Evolutionary conservation across 2,797 vertebrate species (phyloP), one percentile per base, ranked within the genome.

Genomic region (Lycodopsis pacificus): DNA sequence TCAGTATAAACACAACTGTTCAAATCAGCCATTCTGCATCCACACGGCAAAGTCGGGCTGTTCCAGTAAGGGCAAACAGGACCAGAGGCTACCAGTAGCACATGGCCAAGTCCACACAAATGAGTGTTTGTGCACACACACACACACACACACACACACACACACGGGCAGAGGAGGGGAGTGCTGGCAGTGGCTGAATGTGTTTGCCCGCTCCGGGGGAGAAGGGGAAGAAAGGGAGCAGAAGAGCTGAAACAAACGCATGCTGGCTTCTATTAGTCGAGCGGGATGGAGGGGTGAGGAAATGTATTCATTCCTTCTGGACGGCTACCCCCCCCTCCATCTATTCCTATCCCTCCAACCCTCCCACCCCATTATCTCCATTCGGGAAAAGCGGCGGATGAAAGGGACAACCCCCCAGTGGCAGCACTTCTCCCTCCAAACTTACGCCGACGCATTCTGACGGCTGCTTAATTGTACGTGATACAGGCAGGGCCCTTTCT

Each of bases 251-350:
- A 94, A 93, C 92, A 91, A 87, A 92, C 77, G 85, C 93, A 95
- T 91, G 91, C 93, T 94, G 94, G 92, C 91, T 94, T 95, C 93
- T 94, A 95, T 95, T 94, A 95, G 93, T 86, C 15, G 81, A 92
- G 91, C 46, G 78, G 85, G 85, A 90, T 88, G 84, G 89, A 89
- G 82, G 90, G 89, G 88, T 84, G 80, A 91, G 82, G 90, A 90
- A 91, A 92, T 67, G 80, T 88, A 90, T 90, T 89, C 87, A 86
- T 90, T 80, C 87, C 83, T 81, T 70, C 75, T 80, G 49, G 73
- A 30, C 51, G 13, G 4, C 51, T 7, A 8, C 27, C 8, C 51
- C 51, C 20, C 46, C 57, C 42, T 57, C 58, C 65, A 13, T 73
- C 73, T 76, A 51, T 67, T 79, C 86, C 83, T 68, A 54, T 76